These are phyloP conservation scores for Drosophila pegasa DNA, from an alignment of 2,888 invertebrate species.

Conservation along the genomic window DNA sequence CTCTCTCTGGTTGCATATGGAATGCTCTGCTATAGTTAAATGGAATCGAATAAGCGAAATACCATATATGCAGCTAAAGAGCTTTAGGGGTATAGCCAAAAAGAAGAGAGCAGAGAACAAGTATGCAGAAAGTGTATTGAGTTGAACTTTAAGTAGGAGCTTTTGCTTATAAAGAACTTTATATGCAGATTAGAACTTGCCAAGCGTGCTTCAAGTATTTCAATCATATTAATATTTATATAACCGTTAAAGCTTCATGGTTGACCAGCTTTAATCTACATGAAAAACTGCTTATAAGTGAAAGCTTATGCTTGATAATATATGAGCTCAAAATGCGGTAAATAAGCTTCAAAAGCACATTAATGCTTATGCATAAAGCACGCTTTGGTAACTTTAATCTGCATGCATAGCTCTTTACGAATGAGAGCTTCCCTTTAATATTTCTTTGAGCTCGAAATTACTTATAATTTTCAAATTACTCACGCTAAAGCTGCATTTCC, in stretches of 20 bases:
- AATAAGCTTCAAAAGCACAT: background rate
- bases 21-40: conserved; percentile 27
- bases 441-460: no score
- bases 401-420: no score
- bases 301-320: no score
- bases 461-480: no score
- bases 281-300: no score
- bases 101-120: background rate
- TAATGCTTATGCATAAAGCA: background rate
- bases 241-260: no score
- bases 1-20: background rate
- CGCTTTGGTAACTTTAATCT: no score
- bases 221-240: no score
- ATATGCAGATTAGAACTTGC: background rate
- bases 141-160: background rate
- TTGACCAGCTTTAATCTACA: no score
- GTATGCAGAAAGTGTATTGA: background rate
- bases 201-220: background rate
- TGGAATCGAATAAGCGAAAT: conserved; percentile 7
- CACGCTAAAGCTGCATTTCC: no score
- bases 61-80: conserved; percentile 1
- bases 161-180: background rate
- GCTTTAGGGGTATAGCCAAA: background rate
- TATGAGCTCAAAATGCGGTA: no score
- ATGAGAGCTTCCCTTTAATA: no score